These are phyloP conservation scores for Taxidea taxus DNA, from an alignment of 2,113 vertebrate species.

Conservation along the genomic window DNA sequence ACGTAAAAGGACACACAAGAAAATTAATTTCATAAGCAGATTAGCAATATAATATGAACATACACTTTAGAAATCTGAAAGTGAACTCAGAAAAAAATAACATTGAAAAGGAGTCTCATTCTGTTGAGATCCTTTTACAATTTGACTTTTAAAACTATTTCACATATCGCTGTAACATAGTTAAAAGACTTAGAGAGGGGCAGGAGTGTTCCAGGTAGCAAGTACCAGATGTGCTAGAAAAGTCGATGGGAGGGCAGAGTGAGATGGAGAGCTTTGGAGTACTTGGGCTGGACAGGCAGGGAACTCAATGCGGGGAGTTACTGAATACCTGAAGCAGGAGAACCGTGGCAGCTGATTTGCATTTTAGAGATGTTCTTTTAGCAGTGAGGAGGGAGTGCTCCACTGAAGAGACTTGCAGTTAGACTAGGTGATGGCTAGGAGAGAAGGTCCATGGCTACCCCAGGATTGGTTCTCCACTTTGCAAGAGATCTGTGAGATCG, in stretches of 20 bases:
- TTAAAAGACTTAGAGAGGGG: not conserved
- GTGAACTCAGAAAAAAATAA: not conserved
- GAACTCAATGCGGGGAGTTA: not conserved
- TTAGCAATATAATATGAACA: not conserved
- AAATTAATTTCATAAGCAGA: not conserved
- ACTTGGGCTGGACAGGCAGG: not conserved
- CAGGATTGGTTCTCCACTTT: not conserved
- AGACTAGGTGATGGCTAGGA: not conserved
- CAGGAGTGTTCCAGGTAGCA: not conserved
- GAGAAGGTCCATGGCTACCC: not conserved
- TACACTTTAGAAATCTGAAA: not conserved
- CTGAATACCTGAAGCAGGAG: not conserved
- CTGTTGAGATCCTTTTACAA: conserved; percentile 15
- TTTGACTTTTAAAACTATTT: conserved; percentile 5
- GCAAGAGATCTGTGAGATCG: not conserved
- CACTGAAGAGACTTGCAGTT: not conserved
- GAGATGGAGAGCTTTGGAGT: not conserved
- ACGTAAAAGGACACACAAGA: not conserved
- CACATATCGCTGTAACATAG: not conserved
- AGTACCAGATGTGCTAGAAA: conserved; percentile 4
- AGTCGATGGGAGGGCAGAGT: not conserved
- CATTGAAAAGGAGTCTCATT: not conserved
- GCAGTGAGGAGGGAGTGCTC: not conserved
- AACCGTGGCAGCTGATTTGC: not conserved
- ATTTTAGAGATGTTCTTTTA: not conserved